Evolutionary conservation across 2,888 invertebrate species (phyloP), one percentile per base, ranked within the genome.

Genomic region (Alloscopus bannaensis): DNA sequence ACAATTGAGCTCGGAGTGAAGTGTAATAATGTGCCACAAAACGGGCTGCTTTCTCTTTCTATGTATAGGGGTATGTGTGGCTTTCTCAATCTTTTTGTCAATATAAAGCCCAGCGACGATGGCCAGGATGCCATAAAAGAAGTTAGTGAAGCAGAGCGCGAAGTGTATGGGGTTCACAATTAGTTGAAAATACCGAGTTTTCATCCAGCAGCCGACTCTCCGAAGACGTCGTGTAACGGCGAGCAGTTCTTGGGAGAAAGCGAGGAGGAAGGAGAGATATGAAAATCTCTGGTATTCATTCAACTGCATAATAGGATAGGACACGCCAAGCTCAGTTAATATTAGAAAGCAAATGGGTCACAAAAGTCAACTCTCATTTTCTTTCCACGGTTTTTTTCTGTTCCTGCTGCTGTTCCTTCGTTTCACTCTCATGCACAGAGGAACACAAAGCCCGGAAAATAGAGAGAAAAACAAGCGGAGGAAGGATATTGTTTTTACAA

Each of bases 281-380:
- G 13, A 36, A 13, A 36, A 36, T 36, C 6, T 8, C 36, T 36
- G 36, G 13, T 6, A 36, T 36, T 36, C 20, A 50, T n/a, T n/a
- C n/a, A n/a, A n/a, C n/a, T n/a, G n/a, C n/a, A 13, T 13, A 36
- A 36, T 36, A 36, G 6, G 6, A 36, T 8, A 1, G 8, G 13
- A 36, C 36, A 36, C 36, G 20, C 11, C 20, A 50, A 18, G 20
- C 50, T 50, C 50, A 50, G 26, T 55, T 55, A 28, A 55, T 55
- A 26, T 55, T 22, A 55, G 55, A 28, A 24, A 55, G 55, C 11
- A 55, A 55, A 55, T 55, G 55, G 28, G 55, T 42, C 40, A 40
- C 62, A 40, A 62, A 47, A 62, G 40, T 40, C 62, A 62, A 62
- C 40, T 62, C 22, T 42, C 2, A 62, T 42, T 62, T 59, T 11